Evolutionary conservation across 2,113 vertebrate species (phyloP), one percentile per base, ranked within the genome.

Genomic region (Prinia subflava): DNA sequence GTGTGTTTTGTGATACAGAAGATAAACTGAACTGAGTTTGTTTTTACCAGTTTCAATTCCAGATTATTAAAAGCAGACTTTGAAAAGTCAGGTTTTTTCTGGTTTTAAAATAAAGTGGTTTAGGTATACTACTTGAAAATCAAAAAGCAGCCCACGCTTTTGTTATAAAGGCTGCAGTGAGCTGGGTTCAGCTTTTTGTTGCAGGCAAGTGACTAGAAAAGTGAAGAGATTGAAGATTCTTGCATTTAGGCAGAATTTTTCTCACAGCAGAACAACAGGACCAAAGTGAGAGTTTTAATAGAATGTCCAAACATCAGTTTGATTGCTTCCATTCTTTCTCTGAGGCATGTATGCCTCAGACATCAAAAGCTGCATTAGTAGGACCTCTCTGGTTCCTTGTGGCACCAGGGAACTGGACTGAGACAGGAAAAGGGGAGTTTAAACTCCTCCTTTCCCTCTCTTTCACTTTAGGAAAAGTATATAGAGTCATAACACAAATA

Each of bases 401-500:
- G 57, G 25, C 52, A 31, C n/a, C 13, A 13, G 21, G 24, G 19
- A 76, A 37, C 39, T 35, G 39, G 33, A 17, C 46, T 39, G 39
- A 59, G 50, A 30, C 6, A 30, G 46, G 47, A 74, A 56, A 79
- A 60, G 25, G 8, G 13, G 7, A 56, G 22, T 59, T 84, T 13
- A 52, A 6, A 44, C 15, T 46, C 18, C 7, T 22, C 8, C 53
- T 67, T 67, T 53, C 19, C 10, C 9, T 64, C 19, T 76, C 27
- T 35, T 64, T 16, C 12, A 1, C 50, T 8, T 49, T 25, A 50
- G 20, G 60, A 65, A 31, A 50, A 53, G 7, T 37, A 46, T 31
- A 31, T 57, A 28, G 7, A n/a, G 8, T 77, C 4, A 9, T 50
- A 62, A 15, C 17, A 49, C 0, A 0, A 57, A 44, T 5, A 11